These are phyloP conservation scores for Acleris cristana DNA, from an alignment of 2,888 invertebrate genomes.

Conservation along the genomic window DNA sequence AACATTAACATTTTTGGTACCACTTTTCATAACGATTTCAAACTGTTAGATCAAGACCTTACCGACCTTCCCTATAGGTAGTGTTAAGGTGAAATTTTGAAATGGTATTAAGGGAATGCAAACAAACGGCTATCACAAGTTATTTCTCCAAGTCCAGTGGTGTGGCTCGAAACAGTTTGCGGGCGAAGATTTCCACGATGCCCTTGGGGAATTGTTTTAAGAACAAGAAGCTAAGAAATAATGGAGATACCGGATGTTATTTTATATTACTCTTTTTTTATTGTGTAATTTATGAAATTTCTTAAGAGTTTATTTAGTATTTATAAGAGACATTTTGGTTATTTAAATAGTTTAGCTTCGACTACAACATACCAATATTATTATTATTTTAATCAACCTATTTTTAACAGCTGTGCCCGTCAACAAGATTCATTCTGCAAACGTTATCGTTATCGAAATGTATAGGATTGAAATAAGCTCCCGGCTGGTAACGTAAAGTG, in stretches of 20 bases:
- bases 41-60: not conserved
- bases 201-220: constrained; percentile 19
- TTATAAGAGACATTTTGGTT: no score
- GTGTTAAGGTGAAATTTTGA: not conserved
- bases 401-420: no score
- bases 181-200: constrained; percentile 17
- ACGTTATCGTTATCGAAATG: no score
- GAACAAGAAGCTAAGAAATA: constrained; percentile 10
- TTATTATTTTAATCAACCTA: no score
- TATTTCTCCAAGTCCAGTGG: constrained; percentile 36
- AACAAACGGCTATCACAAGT: constrained; percentile 16
- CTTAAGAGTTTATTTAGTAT: no score
- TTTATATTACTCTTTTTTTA: not conserved
- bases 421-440: no score
- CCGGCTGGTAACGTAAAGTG: no score
- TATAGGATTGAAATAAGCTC: no score
- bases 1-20: not conserved
- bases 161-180: constrained; percentile 35
- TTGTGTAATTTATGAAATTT: no score
- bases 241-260: not conserved
- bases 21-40: not conserved
- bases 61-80: not conserved
- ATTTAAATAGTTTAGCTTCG: no score
- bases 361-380: no score
- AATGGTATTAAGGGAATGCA: not conserved